Evolutionary conservation across 1,140 invertebrate species (phyloP).

Genomic region (Batillaria attramentaria): DNA sequence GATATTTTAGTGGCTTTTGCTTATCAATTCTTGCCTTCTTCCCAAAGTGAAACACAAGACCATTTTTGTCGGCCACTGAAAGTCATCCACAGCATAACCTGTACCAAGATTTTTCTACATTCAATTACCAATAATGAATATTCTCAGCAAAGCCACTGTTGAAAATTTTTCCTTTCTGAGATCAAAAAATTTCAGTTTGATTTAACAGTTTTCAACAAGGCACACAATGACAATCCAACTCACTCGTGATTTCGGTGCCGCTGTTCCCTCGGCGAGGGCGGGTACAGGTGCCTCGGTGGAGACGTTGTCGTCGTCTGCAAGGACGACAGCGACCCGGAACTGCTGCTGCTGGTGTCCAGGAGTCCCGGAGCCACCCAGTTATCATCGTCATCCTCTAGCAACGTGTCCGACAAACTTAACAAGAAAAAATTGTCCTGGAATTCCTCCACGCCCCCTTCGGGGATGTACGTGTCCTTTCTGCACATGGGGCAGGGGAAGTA

Average conservation of each 20-base stretch:
- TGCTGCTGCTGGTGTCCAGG: constrained; percentile 35
- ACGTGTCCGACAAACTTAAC: constrained; percentile 61
- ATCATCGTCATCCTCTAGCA: constrained; percentile 58
- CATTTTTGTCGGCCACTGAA: too few species aligned
- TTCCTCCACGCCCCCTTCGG: constrained; percentile 58
- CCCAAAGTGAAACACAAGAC: too few species aligned
- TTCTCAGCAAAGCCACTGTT: too few species aligned
- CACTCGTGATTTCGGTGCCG: constrained; percentile 60
- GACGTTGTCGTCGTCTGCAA: constrained; percentile 16
- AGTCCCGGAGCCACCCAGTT: constrained; percentile 30
- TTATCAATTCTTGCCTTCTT: too few species aligned
- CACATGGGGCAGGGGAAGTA: constrained; percentile 70
- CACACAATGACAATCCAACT: constrained; percentile 33
- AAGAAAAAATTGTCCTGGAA: constrained; percentile 68
- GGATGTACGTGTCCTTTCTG: constrained; percentile 64
- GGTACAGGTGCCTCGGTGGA: constrained; percentile 59
- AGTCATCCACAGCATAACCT: too few species aligned
- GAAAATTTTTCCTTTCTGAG: not conserved
- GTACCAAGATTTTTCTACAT: too few species aligned
- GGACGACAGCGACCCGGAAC: constrained; percentile 15
- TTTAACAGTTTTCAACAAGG: too few species aligned
- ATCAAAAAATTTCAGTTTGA: too few species aligned
- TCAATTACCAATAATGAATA: too few species aligned
- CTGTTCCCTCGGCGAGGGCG: constrained; percentile 60
- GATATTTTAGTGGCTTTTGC: too few species aligned